Base-by-base conservation (phyloP, 2,888 invertebrate species). In the Tribolium freemani region DNA sequence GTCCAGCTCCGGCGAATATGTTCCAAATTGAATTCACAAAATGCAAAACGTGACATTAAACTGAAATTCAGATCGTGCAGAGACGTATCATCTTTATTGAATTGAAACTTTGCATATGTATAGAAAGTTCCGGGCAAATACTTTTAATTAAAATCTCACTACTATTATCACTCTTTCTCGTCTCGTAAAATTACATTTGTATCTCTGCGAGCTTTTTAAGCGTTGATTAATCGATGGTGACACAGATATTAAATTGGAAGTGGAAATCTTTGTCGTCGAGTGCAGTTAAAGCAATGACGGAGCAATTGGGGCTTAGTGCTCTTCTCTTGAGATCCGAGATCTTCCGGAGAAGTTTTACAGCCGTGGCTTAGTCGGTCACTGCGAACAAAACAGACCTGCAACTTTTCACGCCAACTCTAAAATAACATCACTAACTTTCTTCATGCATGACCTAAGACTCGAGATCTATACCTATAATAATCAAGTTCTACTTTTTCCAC, bases 361-460 rank as follows among this genome's bases (percentile, higher is more conserved):
- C 53, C 58, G 20, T 64, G 53, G 71, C 71, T 71, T 69, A 74
- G 58, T 64, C 74, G 74, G 71, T 69, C 74, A 74, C 63, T 51
- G 56, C 64, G 61, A 53, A 30, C 16, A 71, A 54, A 60, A 31
- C 58, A 66, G 58, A 64, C 21, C 66, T n/a, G 13, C 38, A 68
- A 67, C 45, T 60, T 64, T 69, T 69, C 69, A 53, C 69, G 69
- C 60, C 13, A 69, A 69, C 67, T 57, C 48, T 26, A 57, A 56
- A 68, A 68, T 46, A 68, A 68, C 66, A 56, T 57, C 57, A 51
- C 45, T 13, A 69, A 60, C 56, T 21, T 56, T 50, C 50, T 44
- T 16, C 30, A 57, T 57, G 66, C 54, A 56, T 67, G 38, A 45
- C 44, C 31, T 54, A 44, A 44, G 26, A 45, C 13, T 38, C 6